Conservation (phyloP, 2,113 vertebrate genomes). For the Glaucidium brasilianum region DNA sequence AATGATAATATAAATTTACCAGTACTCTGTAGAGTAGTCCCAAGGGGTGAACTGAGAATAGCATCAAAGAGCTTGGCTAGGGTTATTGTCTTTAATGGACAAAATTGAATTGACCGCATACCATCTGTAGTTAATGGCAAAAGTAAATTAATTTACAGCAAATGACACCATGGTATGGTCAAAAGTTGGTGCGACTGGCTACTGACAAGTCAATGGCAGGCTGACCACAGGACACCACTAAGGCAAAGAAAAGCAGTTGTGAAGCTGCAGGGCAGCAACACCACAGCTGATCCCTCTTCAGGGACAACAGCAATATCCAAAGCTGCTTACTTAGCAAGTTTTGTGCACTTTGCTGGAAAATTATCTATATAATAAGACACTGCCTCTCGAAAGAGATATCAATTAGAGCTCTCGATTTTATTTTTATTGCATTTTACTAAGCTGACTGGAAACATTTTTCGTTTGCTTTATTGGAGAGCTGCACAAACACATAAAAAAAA, state of each 20-base stretch:
- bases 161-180: neutral
- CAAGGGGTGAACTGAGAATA: constrained; percentile 47
- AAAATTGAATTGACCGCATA: constrained; percentile 47
- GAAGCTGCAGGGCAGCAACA: neutral
- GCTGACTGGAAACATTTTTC: neutral
- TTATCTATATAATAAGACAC: neutral
- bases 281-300: neutral
- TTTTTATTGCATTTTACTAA: neutral
- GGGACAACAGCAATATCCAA: neutral
- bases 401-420: neutral
- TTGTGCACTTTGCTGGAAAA: neutral
- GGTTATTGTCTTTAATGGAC: constrained; percentile 60
- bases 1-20: constrained; percentile 45
- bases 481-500: neutral
- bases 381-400: neutral
- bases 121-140: constrained; percentile 51
- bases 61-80: constrained; percentile 21
- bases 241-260: neutral
- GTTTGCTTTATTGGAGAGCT: neutral
- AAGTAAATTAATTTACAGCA: constrained; percentile 57
- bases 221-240: neutral
- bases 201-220: constrained; percentile 17
- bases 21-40: constrained; percentile 35
- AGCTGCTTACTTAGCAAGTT: neutral
- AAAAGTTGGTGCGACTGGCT: neutral